phyloP scores from a whole-genome alignment of 2,797 vertebrate genomes.

The Tamandua tetradactyla region DNA sequence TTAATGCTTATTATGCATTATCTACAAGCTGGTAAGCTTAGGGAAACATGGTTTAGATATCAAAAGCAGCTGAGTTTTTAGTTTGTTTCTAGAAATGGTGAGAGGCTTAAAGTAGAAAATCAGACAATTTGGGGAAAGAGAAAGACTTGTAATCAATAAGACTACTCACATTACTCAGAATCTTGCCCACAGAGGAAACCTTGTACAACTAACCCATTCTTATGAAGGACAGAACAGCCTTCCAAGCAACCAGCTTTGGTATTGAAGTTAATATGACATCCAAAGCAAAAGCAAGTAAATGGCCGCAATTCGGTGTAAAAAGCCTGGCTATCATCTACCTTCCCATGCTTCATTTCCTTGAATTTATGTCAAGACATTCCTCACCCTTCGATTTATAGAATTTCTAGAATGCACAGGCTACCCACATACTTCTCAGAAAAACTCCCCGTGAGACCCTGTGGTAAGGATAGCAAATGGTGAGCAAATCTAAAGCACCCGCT shows the following conservation, averaged over 20 bases:
- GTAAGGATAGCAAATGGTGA: neutral
- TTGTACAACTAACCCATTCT: slow-evolving; percentile 54
- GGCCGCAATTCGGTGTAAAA: slow-evolving; percentile 63
- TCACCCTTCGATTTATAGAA: slow-evolving; percentile 62
- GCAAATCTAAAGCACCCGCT: neutral
- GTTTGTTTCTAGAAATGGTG: slow-evolving; percentile 48
- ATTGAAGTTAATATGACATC: slow-evolving; percentile 62
- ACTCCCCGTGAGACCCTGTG: slow-evolving; percentile 44
- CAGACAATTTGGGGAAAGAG: neutral
- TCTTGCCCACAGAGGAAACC: slow-evolving; percentile 39
- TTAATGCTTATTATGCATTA: slow-evolving; percentile 2
- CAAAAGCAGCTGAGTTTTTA: slow-evolving; percentile 48
- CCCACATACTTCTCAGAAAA: slow-evolving; percentile 64
- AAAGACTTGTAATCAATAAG: slow-evolving; percentile 62
- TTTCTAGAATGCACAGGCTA: slow-evolving; percentile 56
- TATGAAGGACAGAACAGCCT: slow-evolving; percentile 39
- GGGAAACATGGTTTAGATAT: slow-evolving; percentile 49
- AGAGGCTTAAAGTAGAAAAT: slow-evolving; percentile 62
- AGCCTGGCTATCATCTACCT: slow-evolving; percentile 49
- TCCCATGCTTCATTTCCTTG: slow-evolving; percentile 67
- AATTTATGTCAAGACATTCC: slow-evolving; percentile 61
- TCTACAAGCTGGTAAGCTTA: slow-evolving; percentile 30
- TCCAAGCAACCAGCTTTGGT: neutral
- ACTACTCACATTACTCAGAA: slow-evolving; percentile 66
- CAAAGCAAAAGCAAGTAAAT: slow-evolving; percentile 58